Percentiles rank a stretch among this genome's conserved stretches.
Conservation (phyloP, 2,113 vertebrate species). For the Corydoras sp. region DNA sequence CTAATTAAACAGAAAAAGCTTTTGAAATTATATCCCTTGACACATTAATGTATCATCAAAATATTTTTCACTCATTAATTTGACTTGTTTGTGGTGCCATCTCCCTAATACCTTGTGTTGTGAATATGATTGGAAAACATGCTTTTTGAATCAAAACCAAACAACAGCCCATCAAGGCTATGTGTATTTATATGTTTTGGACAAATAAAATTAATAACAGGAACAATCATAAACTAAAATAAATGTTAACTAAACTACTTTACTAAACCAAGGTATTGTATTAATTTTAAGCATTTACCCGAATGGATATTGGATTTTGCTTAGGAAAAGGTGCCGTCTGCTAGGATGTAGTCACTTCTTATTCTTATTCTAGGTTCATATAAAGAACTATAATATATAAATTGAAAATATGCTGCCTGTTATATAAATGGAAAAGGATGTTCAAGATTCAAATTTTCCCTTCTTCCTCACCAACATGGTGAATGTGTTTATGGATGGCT, state of each 20-base stretch:
- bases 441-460: neutral
- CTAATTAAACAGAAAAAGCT: constrained; percentile 37
- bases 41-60: constrained; percentile 53
- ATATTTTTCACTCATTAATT: constrained; percentile 52
- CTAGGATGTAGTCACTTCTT: too few relatives aligned
- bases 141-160: constrained; percentile 41
- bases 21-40: constrained; percentile 46
- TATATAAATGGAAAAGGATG: neutral
- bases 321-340: too few relatives aligned
- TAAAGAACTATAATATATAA: too few relatives aligned
- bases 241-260: too few relatives aligned
- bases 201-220: constrained; percentile 26
- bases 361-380: too few relatives aligned
- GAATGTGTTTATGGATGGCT: constrained; percentile 5
- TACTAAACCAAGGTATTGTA: too few relatives aligned
- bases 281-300: too few relatives aligned
- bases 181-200: constrained; percentile 29
- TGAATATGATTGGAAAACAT: constrained; percentile 40
- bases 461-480: constrained; percentile 8
- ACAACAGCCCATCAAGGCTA: constrained; percentile 27
- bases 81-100: constrained; percentile 48
- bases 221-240: neutral
- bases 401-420: too few relatives aligned
- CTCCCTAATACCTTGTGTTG: constrained; percentile 45
- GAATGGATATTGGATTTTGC: too few relatives aligned